Percentiles rank a stretch among this genome's conserved stretches.
phyloP scores from a whole-genome alignment of 1,140 invertebrate genomes.

The Myzus persicae region DNA sequence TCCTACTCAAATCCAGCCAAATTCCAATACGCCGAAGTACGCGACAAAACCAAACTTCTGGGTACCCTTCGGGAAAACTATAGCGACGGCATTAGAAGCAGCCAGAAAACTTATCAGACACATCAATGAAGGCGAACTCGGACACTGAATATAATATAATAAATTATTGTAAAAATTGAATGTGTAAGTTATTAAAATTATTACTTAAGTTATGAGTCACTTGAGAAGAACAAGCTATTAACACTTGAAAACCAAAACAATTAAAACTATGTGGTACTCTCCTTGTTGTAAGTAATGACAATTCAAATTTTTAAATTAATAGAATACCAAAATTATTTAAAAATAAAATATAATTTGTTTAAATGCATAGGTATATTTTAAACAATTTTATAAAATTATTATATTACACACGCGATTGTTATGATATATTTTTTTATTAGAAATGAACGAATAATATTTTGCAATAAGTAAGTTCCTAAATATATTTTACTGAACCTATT shows the following conservation, averaged over 20 bases:
- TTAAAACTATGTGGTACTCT: too few species aligned
- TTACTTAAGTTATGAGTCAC: too few species aligned
- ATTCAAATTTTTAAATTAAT: neutral
- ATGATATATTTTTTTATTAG: too few species aligned
- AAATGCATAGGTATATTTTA: too few species aligned
- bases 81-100: neutral
- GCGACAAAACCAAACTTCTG: neutral
- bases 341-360: too few species aligned
- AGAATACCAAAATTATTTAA: neutral
- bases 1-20: neutral
- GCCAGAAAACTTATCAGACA: neutral
- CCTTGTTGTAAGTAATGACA: neutral
- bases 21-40: neutral
- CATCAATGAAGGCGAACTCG: neutral
- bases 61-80: neutral
- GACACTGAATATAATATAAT: neutral
- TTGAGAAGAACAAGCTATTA: neutral
- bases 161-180: neutral
- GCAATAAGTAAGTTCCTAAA: too few species aligned
- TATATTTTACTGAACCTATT: too few species aligned
- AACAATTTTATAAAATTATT: too few species aligned
- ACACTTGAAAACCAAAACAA: neutral
- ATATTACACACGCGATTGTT: too few species aligned
- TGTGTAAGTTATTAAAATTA: neutral
- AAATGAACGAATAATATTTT: neutral